A percentile compares a stretch with the other conserved stretches of the same genome.
Conservation (phyloP, 1,140 invertebrate genomes). For the Drosophila mauritiana region DNA sequence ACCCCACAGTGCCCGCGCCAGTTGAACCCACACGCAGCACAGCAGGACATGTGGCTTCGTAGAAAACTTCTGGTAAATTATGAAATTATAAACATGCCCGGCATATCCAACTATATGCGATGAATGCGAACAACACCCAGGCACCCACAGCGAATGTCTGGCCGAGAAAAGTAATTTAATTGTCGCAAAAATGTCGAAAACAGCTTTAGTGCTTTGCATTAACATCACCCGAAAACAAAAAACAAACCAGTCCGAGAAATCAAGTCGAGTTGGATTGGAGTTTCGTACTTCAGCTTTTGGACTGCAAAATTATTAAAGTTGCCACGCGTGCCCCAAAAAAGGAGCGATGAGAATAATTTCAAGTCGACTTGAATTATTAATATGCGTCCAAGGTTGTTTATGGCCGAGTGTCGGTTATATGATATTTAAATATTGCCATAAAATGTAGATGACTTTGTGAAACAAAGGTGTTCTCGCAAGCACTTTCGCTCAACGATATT, state of each 20-base stretch:
- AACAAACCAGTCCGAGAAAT: conserved; percentile 42
- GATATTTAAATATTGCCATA: conserved; percentile 66
- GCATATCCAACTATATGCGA: conserved; percentile 35
- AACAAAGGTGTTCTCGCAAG: conserved; percentile 17
- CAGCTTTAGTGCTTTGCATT: conserved; percentile 76
- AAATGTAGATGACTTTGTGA: conserved; percentile 44
- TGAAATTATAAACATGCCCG: conserved; percentile 76
- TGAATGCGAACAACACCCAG: conserved; percentile 10
- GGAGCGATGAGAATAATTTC: conserved; percentile 26
- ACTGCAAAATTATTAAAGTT: conserved; percentile 55
- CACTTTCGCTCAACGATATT: neutral
- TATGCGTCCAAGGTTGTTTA: conserved; percentile 68
- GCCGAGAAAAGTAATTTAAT: conserved; percentile 80
- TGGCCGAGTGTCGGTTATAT: conserved; percentile 64
- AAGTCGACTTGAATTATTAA: conserved; percentile 66
- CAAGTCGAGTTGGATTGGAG: conserved; percentile 10
- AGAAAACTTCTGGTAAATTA: conserved; percentile 77
- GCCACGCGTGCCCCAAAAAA: conserved; percentile 18
- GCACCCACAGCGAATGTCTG: conserved; percentile 64
- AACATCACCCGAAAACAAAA: conserved; percentile 53
- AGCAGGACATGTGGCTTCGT: conserved; percentile 74
- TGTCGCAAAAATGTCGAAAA: conserved; percentile 81
- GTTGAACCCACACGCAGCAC: conserved; percentile 34
- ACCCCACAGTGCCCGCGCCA: conserved; percentile 17
- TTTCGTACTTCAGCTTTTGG: conserved; percentile 13